Percentiles rank a stretch among this genome's conserved stretches.
Evolutionary conservation across 2,797 vertebrate genomes (phyloP).

Genomic region (Lagorchestes hirsutus): DNA sequence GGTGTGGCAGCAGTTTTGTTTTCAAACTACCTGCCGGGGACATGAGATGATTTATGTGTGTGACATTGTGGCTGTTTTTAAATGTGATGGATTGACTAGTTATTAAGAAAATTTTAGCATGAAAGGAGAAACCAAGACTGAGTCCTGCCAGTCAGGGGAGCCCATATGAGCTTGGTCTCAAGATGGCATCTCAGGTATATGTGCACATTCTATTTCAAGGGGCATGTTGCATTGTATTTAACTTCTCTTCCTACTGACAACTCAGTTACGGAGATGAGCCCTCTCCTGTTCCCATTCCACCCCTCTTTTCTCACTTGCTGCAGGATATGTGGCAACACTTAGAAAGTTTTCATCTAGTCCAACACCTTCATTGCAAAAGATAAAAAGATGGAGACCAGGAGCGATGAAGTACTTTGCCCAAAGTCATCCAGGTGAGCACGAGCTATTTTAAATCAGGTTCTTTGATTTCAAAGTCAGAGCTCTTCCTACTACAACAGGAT

Average conservation of each 20-base stretch:
- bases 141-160: slow-evolving; percentile 65
- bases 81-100: slow-evolving; percentile 80
- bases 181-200: background rate
- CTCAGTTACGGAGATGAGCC: background rate
- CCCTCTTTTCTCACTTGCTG: background rate
- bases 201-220: background rate
- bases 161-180: background rate
- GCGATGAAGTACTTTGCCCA: background rate
- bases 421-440: background rate
- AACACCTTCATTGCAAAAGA: background rate
- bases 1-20: slow-evolving; percentile 21
- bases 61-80: slow-evolving; percentile 81
- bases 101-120: slow-evolving; percentile 85
- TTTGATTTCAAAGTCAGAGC: background rate
- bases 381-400: background rate
- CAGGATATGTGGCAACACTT: background rate
- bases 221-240: background rate
- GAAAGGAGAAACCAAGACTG: slow-evolving; percentile 80
- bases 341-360: background rate
- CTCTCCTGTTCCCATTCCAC: background rate
- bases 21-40: slow-evolving; percentile 61
- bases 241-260: background rate
- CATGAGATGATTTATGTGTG: slow-evolving; percentile 76
- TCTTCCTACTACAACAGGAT: background rate
- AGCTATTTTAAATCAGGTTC: background rate